Conservation (phyloP, 2,113 vertebrate species). For the Pygoscelis adeliae region DNA sequence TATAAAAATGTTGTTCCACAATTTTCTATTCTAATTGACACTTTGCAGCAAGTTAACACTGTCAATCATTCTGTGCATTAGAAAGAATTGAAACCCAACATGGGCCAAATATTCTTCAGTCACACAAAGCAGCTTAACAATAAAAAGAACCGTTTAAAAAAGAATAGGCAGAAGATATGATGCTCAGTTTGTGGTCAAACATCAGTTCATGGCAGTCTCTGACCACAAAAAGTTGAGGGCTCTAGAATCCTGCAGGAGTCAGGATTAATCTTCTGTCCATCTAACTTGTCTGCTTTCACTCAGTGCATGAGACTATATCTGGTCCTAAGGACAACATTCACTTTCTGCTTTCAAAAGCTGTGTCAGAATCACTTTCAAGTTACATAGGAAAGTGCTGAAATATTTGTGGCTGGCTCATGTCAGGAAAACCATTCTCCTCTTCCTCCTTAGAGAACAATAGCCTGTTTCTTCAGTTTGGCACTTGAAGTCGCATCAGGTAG, state of each 20-base stretch:
- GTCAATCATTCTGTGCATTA: slow-evolving; percentile 72
- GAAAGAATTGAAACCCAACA: slow-evolving; percentile 78
- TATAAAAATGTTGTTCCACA: slow-evolving; percentile 73
- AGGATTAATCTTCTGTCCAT: slow-evolving; percentile 39
- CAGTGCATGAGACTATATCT: slow-evolving; percentile 48
- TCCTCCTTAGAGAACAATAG: slow-evolving; percentile 15
- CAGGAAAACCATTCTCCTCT: slow-evolving; percentile 20
- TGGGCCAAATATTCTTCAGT: slow-evolving; percentile 76
- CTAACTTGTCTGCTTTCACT: slow-evolving; percentile 10
- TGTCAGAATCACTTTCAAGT: slow-evolving; percentile 64
- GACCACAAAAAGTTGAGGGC: slow-evolving; percentile 16
- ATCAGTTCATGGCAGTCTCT: slow-evolving; percentile 17
- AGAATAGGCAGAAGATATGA: slow-evolving; percentile 47
- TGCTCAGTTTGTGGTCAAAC: slow-evolving; percentile 21
- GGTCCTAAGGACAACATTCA: slow-evolving; percentile 64
- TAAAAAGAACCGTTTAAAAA: slow-evolving; percentile 73
- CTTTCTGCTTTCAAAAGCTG: slow-evolving; percentile 53
- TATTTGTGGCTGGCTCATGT: slow-evolving; percentile 49
- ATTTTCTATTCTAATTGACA: slow-evolving; percentile 66
- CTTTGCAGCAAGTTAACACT: slow-evolving; percentile 66
- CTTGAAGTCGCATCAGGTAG: slow-evolving; percentile 65
- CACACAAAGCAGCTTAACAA: slow-evolving; percentile 75
- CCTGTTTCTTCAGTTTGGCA: slow-evolving; percentile 76
- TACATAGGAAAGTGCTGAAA: slow-evolving; percentile 62
- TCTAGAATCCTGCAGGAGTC: slow-evolving; percentile 44